Evolutionary conservation across 2,797 vertebrate genomes (phyloP).

Genomic region (Crenichthys baileyi): DNA sequence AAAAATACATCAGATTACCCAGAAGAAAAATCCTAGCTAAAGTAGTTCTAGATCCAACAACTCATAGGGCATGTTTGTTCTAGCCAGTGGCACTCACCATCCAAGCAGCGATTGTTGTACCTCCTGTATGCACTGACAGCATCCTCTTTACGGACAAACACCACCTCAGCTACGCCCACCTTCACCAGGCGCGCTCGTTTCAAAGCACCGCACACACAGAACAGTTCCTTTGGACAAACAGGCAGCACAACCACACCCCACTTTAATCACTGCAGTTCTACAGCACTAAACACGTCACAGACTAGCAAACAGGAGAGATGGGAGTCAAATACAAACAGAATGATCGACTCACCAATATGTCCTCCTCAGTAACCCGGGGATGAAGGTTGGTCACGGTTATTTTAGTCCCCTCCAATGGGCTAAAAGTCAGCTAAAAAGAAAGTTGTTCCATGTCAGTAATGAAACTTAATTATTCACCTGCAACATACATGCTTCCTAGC

Average conservation of each 20-base stretch:
- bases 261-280: constrained; percentile 9
- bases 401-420: constrained; percentile 97
- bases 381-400: constrained; percentile 98
- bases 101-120: constrained; percentile 98
- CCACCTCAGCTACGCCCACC: constrained; percentile 94
- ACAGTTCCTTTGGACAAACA: constrained; percentile 86
- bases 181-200: constrained; percentile 93
- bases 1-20: not conserved
- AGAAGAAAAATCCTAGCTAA: not conserved
- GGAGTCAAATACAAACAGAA: not conserved
- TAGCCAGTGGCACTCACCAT: constrained; percentile 81
- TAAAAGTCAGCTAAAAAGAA: constrained; percentile 82
- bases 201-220: constrained; percentile 96
- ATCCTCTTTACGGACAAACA: constrained; percentile 97
- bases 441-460: not conserved
- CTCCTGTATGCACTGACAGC: constrained; percentile 97
- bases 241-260: constrained; percentile 13
- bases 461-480: too few species aligned
- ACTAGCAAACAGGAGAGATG: not conserved
- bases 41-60: not conserved
- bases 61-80: constrained; percentile 6
- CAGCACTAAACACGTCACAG: not conserved
- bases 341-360: constrained; percentile 91
- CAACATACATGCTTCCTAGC: not conserved
- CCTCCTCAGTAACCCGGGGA: constrained; percentile 95